Evolutionary conservation across 1,140 invertebrate genomes (phyloP).

Genomic region (Thaumatotibia leucotreta): DNA sequence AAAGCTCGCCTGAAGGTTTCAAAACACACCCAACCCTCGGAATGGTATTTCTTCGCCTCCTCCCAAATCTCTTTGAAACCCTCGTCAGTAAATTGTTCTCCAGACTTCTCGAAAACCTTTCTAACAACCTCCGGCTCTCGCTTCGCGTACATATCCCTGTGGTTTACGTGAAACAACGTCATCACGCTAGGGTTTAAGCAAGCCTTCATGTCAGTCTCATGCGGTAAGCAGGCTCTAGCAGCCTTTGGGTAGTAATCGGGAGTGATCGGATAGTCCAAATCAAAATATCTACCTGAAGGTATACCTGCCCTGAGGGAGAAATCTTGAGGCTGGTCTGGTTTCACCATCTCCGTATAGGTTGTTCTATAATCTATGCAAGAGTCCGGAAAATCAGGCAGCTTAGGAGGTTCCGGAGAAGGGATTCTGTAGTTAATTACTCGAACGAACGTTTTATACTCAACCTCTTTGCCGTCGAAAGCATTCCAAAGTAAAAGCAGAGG

Average conservation of each 20-base stretch:
- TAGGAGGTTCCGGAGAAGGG: constrained; percentile 50
- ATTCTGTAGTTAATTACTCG: constrained; percentile 55
- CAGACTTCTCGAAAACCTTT: constrained; percentile 54
- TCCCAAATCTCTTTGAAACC: constrained; percentile 51
- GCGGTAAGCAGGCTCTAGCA: constrained; percentile 43
- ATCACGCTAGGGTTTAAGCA: constrained; percentile 54
- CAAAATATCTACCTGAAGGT: constrained; percentile 61
- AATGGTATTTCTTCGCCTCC: constrained; percentile 57
- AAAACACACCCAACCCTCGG: constrained; percentile 58
- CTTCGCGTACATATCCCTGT: constrained; percentile 62
- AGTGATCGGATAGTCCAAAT: constrained; percentile 53
- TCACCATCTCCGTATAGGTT: constrained; percentile 65
- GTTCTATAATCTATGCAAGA: constrained; percentile 56
- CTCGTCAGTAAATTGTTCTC: constrained; percentile 52
- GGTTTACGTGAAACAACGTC: constrained; percentile 52
- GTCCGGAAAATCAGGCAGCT: constrained; percentile 45
- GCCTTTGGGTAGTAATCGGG: constrained; percentile 50
- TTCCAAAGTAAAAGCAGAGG: constrained; percentile 52
- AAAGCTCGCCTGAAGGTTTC: constrained; percentile 58
- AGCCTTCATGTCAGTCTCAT: constrained; percentile 58
- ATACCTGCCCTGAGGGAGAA: constrained; percentile 44
- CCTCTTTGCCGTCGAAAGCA: constrained; percentile 48
- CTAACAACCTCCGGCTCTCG: constrained; percentile 41
- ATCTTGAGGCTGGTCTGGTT: constrained; percentile 37
- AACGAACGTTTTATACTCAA: constrained; percentile 61